Base-by-base conservation (phyloP, 1,140 invertebrate genomes). In the Diuraphis noxia region DNA sequence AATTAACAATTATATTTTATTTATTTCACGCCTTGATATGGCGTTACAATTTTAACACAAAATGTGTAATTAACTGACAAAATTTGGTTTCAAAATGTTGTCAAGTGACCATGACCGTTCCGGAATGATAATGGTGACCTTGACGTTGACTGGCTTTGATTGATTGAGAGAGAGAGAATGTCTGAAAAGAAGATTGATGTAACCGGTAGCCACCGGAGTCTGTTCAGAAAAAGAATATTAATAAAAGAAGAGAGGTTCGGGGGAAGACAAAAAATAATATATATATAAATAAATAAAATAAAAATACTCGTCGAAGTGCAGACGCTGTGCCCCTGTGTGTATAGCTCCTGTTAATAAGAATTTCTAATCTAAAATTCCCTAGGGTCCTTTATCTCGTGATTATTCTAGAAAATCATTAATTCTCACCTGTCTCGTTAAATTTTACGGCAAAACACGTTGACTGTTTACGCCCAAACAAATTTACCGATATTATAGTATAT, bases 81-180 rank as follows among this genome's bases (percentile, higher is more conserved):
- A 91, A 81, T 91, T 91, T 52, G 34, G 89, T 91, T 91, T 82
- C 1, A 91, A 91, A 91, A 91, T 49, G 89, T 82, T 82, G 89
- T 91, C 89, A 91, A 91, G 72, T 91, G 89, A 91, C 89, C 89
- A 52, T 91, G 89, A 91, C 89, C 89, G 89, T 91, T 82, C 89
- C 77, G 77, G 89, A 91, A 91, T 82, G 63, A 81, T 91, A 82
- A 91, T 91, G 43, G 43, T 79, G 89, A 91, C 89, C 89, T 91
- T 91, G 89, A 43, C 43, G 89, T 49, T 91, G 77, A 91, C 89
- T 82, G 89, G 72, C 43, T 91, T 82, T 91, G 89, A 91, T 91
- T 91, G 89, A 91, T 91, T 82, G 34, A 82, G 89, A 91, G 88
- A 88, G 85, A 79, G 77, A 81, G 72, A 52, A 91, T 40, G 89